Conservation (phyloP, 2,888 invertebrate genomes). For the Acronicta alni region DNA sequence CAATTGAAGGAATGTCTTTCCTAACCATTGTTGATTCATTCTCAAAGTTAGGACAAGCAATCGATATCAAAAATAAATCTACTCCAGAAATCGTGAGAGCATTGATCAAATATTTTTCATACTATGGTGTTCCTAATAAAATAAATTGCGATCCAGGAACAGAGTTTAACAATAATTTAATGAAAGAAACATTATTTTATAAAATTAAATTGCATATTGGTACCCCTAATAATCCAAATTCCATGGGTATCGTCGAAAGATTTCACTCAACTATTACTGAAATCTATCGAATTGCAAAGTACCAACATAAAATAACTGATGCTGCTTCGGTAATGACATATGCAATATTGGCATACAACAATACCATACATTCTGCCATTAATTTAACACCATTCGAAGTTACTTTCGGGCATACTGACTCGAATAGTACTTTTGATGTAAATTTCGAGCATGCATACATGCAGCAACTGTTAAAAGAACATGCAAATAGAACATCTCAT, state of each 20-base stretch:
- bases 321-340: neutral
- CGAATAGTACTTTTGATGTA: too few relatives aligned
- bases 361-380: neutral
- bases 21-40: neutral
- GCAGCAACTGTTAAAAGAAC: neutral
- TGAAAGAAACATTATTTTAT: constrained; percentile 47
- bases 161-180: constrained; percentile 22
- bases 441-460: neutral
- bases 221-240: constrained; percentile 55
- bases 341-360: constrained; percentile 1
- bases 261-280: constrained; percentile 54
- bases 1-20: constrained; percentile 16
- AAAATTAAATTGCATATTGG: constrained; percentile 56
- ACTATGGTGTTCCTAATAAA: constrained; percentile 15
- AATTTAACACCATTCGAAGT: too few relatives aligned
- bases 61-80: neutral
- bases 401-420: too few relatives aligned
- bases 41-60: neutral
- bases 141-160: constrained; percentile 15
- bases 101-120: constrained; percentile 44
- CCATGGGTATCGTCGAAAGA: constrained; percentile 49
- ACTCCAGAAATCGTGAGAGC: constrained; percentile 54
- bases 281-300: constrained; percentile 50
- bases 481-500: neutral
- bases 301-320: too few relatives aligned